phyloP scores from a whole-genome alignment of 2,888 invertebrate genomes.

The Callimorpha dominula region DNA sequence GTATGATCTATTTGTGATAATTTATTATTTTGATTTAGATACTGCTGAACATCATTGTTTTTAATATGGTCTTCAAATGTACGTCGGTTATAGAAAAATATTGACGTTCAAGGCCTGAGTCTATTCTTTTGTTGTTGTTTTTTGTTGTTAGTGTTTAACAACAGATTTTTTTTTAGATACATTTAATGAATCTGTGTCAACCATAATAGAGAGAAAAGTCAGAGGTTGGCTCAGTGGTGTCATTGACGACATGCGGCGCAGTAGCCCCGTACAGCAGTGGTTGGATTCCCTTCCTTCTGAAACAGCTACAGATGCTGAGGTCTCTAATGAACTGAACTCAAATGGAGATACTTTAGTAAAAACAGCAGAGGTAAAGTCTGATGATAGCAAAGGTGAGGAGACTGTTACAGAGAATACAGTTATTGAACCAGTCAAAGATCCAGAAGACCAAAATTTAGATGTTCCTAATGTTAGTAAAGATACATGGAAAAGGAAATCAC shows the following conservation, averaged over 20 bases:
- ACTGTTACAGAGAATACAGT: conserved; percentile 75
- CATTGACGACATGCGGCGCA: conserved; percentile 88
- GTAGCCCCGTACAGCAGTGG: conserved; percentile 92
- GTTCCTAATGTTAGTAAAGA: conserved; percentile 68
- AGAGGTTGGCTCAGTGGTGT: conserved; percentile 83
- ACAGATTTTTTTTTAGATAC: conserved; percentile 66
- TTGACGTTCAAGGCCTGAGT: neutral
- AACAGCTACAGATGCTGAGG: conserved; percentile 31
- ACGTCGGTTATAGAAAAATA: neutral
- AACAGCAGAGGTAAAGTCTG: conserved; percentile 62
- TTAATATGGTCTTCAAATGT: neutral
- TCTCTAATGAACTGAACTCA: conserved; percentile 25
- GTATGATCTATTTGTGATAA: neutral
- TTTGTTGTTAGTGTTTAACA: neutral
- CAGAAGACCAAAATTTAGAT: conserved; percentile 71
- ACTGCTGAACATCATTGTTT: neutral
- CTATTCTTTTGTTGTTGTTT: neutral
- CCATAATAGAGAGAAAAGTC: conserved; percentile 80
- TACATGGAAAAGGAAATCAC: conserved; percentile 74
- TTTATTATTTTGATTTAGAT: neutral
- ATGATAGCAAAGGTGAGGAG: conserved; percentile 74
- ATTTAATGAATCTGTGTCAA: conserved; percentile 80
- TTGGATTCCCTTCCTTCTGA: conserved; percentile 89
- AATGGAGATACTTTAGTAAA: conserved; percentile 51
- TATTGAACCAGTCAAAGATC: conserved; percentile 61